Evolutionary conservation across 2,888 invertebrate species (phyloP).

Genomic region (Pyrocoelia pectoralis): DNA sequence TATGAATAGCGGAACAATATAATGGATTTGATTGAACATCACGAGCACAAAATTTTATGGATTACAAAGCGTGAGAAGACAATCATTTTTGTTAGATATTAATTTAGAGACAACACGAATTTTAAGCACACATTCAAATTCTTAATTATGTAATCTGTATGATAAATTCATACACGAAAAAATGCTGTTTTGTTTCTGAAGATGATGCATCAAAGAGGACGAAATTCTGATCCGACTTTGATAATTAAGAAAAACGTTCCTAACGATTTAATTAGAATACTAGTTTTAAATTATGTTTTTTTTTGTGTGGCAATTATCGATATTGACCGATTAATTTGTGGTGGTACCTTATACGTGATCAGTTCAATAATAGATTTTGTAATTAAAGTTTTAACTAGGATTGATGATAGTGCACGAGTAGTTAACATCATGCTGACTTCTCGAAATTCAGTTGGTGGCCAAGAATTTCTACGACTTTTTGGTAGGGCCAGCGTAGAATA

Average conservation of each 20-base stretch:
- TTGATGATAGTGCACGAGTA: slow-evolving; percentile 4
- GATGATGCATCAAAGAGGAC: too few relatives aligned
- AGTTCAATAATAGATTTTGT: neutral
- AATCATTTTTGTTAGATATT: neutral
- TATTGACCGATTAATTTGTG: neutral
- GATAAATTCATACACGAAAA: too few relatives aligned
- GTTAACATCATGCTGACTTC: slow-evolving; percentile 13
- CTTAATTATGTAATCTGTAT: too few relatives aligned
- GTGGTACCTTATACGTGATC: neutral
- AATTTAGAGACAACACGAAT: too few relatives aligned
- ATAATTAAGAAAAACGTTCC: slow-evolving; percentile 1
- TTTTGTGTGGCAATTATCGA: neutral
- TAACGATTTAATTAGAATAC: neutral
- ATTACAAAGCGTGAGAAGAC: slow-evolving; percentile 27
- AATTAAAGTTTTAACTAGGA: slow-evolving; percentile 7
- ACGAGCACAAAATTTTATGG: slow-evolving; percentile 8
- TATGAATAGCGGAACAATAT: slow-evolving; percentile 27
- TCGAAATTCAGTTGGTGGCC: slow-evolving; percentile 14
- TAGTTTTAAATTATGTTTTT: too few relatives aligned
- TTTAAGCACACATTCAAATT: too few relatives aligned
- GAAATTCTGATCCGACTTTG: neutral
- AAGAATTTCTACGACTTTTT: slow-evolving; percentile 15
- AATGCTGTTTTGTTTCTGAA: too few relatives aligned
- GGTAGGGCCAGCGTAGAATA: slow-evolving; percentile 10
- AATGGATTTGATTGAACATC: slow-evolving; percentile 17